phyloP scores from a whole-genome alignment of 2,797 vertebrate genomes.

The Potorous gilbertii region DNA sequence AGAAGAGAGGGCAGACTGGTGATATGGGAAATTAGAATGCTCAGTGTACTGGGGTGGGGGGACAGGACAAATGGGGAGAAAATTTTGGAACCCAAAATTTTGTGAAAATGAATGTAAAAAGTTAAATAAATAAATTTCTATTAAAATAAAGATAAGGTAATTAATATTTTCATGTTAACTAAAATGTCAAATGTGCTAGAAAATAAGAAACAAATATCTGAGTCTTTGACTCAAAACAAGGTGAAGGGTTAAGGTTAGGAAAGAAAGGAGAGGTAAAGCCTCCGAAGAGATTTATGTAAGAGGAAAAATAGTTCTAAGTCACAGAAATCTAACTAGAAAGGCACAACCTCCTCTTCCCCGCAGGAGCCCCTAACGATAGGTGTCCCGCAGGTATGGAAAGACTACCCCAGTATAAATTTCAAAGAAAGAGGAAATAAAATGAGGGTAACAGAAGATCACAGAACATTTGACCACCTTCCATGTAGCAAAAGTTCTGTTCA shows the following conservation, averaged over 20 bases:
- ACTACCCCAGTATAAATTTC: background rate
- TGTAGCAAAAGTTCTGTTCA: background rate
- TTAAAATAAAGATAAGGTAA: too few relatives aligned
- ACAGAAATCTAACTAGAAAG: background rate
- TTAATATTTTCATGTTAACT: slow-evolving; percentile 40
- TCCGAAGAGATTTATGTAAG: slow-evolving; percentile 19
- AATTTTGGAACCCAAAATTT: too few relatives aligned
- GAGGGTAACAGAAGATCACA: background rate
- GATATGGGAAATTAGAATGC: too few relatives aligned
- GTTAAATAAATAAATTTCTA: too few relatives aligned
- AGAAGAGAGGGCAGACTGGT: too few relatives aligned
- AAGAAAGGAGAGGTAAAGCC: background rate
- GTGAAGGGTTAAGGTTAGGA: background rate
- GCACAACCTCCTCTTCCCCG: background rate
- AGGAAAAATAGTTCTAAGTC: slow-evolving; percentile 21
- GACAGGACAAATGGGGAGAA: too few relatives aligned
- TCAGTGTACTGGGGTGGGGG: too few relatives aligned
- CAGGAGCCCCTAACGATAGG: background rate
- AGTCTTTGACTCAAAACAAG: slow-evolving; percentile 6
- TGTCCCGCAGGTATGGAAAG: background rate
- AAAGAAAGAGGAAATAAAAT: background rate
- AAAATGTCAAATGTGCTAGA: slow-evolving; percentile 15
- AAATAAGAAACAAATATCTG: slow-evolving; percentile 21
- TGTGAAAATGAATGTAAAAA: too few relatives aligned
- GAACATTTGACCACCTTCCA: background rate